A percentile compares a stretch with the other conserved stretches of the same genome.
These are phyloP conservation scores for Herpailurus yagouaroundi DNA, from an alignment of 2,113 vertebrate genomes.

Conservation along the genomic window DNA sequence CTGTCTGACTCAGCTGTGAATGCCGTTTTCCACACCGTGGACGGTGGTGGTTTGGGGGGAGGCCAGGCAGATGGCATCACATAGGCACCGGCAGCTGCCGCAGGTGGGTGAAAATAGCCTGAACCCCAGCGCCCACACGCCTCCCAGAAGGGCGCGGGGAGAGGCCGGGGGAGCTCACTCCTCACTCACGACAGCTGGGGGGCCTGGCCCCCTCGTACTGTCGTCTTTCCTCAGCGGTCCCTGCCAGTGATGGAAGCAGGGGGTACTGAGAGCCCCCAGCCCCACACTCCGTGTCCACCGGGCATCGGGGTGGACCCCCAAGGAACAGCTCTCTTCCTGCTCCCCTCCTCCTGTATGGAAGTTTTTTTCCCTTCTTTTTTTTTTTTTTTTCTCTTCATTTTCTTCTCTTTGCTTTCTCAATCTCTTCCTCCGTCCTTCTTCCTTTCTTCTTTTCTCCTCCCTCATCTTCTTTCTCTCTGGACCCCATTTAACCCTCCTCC, in stretches of 20 bases:
- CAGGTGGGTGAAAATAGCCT: not conserved
- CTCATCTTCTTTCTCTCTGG: not conserved
- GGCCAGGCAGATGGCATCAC: not conserved
- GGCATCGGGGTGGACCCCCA: fast-evolving
- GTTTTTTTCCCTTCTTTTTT: not conserved
- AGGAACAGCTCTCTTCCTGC: not conserved
- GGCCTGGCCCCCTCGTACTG: too few species aligned
- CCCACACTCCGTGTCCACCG: fast-evolving
- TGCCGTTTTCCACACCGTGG: not conserved
- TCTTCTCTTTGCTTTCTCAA: not conserved
- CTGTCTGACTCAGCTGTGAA: not conserved
- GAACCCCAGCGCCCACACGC: not conserved
- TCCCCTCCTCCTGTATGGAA: not conserved
- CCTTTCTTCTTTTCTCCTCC: not conserved
- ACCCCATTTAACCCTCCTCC: not conserved
- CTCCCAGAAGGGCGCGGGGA: not conserved
- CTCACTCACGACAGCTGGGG: not conserved
- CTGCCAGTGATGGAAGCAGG: too few species aligned
- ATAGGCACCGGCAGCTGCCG: not conserved
- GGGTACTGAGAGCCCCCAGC: not conserved
- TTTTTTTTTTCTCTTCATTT: not conserved
- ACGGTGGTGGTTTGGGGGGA: not conserved
- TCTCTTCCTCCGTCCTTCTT: not conserved
- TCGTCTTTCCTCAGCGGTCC: not conserved
- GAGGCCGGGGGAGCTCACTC: not conserved